Evolutionary conservation across 2,888 invertebrate genomes (phyloP).

Genomic region (Agriotes lineatus): DNA sequence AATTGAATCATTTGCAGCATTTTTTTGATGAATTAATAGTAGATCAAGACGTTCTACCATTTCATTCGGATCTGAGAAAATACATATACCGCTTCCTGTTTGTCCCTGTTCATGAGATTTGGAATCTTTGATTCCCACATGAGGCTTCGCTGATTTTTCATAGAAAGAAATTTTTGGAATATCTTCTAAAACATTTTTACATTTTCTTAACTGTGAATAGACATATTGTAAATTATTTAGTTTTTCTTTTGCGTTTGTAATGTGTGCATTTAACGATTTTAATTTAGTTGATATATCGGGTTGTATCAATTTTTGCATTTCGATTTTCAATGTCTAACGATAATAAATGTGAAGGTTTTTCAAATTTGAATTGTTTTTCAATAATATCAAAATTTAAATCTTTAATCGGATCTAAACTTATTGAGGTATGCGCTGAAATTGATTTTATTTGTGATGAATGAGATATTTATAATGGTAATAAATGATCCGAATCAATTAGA

Average conservation of each 20-base stretch:
- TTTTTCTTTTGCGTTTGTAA: slow-evolving; percentile 37
- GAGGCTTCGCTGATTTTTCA: too few species aligned
- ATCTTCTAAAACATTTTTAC: slow-evolving; percentile 27
- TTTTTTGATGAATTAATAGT: slow-evolving; percentile 41
- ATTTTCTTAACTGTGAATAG: slow-evolving; percentile 14
- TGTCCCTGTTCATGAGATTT: too few species aligned
- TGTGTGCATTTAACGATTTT: slow-evolving; percentile 35
- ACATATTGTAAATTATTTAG: slow-evolving; percentile 30
- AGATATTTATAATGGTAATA: slow-evolving; percentile 39
- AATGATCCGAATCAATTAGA: slow-evolving; percentile 25
- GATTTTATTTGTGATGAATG: not conserved
- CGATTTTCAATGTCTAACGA: slow-evolving; percentile 39
- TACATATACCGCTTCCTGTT: slow-evolving; percentile 24
- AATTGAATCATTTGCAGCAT: slow-evolving; percentile 41
- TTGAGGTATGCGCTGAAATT: slow-evolving; percentile 20
- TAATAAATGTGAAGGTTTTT: slow-evolving; percentile 39
- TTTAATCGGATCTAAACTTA: slow-evolving; percentile 40
- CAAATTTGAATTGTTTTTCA: slow-evolving; percentile 38
- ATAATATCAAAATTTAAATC: slow-evolving; percentile 44
- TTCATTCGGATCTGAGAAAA: slow-evolving; percentile 40
- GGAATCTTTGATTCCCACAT: too few species aligned
- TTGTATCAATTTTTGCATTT: slow-evolving; percentile 45
- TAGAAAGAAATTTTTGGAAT: slow-evolving; percentile 29
- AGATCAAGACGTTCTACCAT: slow-evolving; percentile 42
- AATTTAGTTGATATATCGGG: slow-evolving; percentile 16